phyloP scores from a whole-genome alignment of 1,140 invertebrate genomes.

The Microplitis mediator region DNA sequence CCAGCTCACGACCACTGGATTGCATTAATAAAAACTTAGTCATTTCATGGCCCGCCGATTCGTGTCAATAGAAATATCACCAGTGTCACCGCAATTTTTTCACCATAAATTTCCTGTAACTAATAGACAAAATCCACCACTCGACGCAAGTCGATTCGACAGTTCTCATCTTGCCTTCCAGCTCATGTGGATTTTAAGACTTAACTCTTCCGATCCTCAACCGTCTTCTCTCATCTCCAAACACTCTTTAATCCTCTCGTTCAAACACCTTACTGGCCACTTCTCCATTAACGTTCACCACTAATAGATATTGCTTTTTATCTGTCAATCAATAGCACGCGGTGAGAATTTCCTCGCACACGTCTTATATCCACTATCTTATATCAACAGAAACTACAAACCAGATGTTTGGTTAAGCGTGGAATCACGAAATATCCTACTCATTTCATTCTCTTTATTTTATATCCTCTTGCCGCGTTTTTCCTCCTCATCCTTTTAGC shows the following conservation, averaged over 20 bases:
- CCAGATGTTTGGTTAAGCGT: background rate
- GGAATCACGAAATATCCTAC: background rate
- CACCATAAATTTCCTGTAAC: slow-evolving; percentile 47
- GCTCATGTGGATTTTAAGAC: no score
- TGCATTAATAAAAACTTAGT: slow-evolving; percentile 33
- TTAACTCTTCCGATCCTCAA: background rate
- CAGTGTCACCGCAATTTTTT: slow-evolving; percentile 44
- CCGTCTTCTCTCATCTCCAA: background rate
- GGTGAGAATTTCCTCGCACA: background rate
- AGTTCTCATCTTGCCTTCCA: background rate
- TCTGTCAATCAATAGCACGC: slow-evolving; percentile 21
- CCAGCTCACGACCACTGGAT: background rate
- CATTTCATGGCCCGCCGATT: slow-evolving; percentile 60
- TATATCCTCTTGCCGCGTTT: background rate
- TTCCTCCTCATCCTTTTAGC: background rate
- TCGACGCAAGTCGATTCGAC: background rate
- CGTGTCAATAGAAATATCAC: slow-evolving; percentile 49
- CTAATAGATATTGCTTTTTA: slow-evolving; percentile 44
- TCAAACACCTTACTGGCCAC: slow-evolving; percentile 25
- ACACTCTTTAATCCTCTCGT: background rate
- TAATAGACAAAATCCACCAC: slow-evolving; percentile 52
- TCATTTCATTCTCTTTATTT: background rate
- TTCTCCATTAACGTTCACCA: slow-evolving; percentile 31
- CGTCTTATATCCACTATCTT: background rate
- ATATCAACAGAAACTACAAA: background rate